Evolutionary conservation across 2,888 invertebrate species (phyloP).

Genomic region (Clunio marinus): DNA sequence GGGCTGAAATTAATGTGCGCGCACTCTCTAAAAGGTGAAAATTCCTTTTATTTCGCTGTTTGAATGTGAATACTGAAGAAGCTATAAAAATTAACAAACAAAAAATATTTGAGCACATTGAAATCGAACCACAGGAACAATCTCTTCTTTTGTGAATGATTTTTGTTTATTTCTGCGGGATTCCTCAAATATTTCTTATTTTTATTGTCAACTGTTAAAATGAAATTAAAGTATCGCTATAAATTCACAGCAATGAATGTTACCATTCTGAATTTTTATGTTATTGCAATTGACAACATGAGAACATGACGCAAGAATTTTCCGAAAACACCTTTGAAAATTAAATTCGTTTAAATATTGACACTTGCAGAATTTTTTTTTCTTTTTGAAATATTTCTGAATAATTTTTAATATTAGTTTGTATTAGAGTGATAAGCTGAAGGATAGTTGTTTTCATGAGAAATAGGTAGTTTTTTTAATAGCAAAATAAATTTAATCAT

Average conservation of each 20-base stretch:
- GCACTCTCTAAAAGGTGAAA: constrained; percentile 1
- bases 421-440: too few species aligned
- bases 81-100: constrained; percentile 34
- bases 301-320: constrained; percentile 12
- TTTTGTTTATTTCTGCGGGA: not conserved
- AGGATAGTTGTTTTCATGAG: too few species aligned
- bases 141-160: not conserved
- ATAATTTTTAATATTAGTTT: too few species aligned
- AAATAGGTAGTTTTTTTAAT: too few species aligned
- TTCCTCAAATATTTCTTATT: not conserved
- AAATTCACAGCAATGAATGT: not conserved
- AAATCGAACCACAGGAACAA: constrained; percentile 2
- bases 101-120: not conserved
- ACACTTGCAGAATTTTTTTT: not conserved
- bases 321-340: not conserved
- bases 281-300: not conserved
- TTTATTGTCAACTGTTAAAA: constrained; percentile 13
- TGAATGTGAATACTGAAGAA: constrained; percentile 4
- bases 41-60: constrained; percentile 5
- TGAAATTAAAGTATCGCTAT: not conserved
- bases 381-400: not conserved
- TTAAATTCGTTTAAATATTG: not conserved
- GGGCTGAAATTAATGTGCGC: not conserved
- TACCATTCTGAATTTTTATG: not conserved
- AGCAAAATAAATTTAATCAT: too few species aligned